A percentile compares a stretch with the other conserved stretches of the same genome.
Conservation (phyloP, 2,113 vertebrate genomes). For the Cololabis saira region DNA sequence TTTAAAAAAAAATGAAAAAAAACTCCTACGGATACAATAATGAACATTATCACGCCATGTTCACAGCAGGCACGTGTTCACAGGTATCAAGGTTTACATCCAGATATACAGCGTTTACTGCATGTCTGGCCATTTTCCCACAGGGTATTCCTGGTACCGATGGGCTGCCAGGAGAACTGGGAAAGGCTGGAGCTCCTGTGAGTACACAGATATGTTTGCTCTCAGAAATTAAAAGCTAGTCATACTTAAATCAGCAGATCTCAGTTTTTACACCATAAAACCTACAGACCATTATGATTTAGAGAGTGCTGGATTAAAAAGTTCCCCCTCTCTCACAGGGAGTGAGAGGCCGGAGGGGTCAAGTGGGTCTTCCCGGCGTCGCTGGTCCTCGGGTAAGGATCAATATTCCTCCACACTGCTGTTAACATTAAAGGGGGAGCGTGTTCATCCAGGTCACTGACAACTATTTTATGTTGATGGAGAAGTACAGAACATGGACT, state of each 20-base stretch:
- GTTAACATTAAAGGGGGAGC: no score
- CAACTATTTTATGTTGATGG: no score
- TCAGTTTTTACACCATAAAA: no score
- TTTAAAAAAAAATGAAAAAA: no score
- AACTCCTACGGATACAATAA: no score
- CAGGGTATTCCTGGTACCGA: constrained; percentile 91
- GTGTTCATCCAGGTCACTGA: no score
- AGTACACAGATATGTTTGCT: constrained; percentile 66
- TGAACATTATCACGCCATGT: no score
- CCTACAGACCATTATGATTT: no score
- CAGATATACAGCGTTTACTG: not conserved
- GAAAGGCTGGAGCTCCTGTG: constrained; percentile 88
- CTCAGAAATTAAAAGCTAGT: not conserved
- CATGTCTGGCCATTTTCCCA: constrained; percentile 11
- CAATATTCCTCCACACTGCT: not conserved
- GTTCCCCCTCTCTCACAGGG: constrained; percentile 79
- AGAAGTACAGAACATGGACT: not conserved
- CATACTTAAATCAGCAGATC: no score
- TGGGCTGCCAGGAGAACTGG: constrained; percentile 94
- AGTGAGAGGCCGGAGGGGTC: constrained; percentile 86
- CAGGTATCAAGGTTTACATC: no score
- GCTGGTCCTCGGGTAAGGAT: constrained; percentile 87
- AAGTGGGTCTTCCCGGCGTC: constrained; percentile 86
- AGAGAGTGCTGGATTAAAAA: not conserved
- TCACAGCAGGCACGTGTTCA: no score